Evolutionary conservation across 1,140 invertebrate species (phyloP).

Genomic region (Conus betulinus): DNA sequence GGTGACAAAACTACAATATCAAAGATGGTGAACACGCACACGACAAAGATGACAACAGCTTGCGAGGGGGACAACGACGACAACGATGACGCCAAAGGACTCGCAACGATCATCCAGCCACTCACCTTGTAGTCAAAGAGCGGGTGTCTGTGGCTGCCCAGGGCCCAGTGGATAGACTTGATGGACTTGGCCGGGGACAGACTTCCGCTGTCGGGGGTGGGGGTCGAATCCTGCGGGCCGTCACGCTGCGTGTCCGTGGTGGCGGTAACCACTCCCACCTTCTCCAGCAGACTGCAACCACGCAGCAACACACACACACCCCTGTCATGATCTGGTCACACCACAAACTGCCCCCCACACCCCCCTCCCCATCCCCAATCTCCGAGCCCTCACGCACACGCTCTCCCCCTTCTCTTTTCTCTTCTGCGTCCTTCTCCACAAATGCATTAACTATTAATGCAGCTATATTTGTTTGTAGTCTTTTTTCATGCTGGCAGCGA

Average conservation of each 20-base stretch:
- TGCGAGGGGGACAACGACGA: neutral
- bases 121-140: conserved; percentile 45
- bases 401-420: no score
- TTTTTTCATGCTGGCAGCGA: no score
- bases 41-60: neutral
- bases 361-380: no score
- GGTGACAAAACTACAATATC: no score
- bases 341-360: no score
- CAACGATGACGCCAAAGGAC: neutral
- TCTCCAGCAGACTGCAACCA: conserved; percentile 42
- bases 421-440: no score
- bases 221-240: conserved; percentile 43
- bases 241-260: conserved; percentile 9
- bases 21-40: no score
- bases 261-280: neutral
- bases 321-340: no score
- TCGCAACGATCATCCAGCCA: no score
- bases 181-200: conserved; percentile 62
- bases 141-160: conserved; percentile 57
- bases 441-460: no score
- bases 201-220: conserved; percentile 57
- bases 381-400: no score
- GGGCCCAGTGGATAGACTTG: conserved; percentile 64
- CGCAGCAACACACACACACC: neutral
- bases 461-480: no score